A percentile compares a stretch with the other conserved stretches of the same genome.
Conservation (phyloP, 2,113 vertebrate species). For the Hydrochoerus hydrochaeris region DNA sequence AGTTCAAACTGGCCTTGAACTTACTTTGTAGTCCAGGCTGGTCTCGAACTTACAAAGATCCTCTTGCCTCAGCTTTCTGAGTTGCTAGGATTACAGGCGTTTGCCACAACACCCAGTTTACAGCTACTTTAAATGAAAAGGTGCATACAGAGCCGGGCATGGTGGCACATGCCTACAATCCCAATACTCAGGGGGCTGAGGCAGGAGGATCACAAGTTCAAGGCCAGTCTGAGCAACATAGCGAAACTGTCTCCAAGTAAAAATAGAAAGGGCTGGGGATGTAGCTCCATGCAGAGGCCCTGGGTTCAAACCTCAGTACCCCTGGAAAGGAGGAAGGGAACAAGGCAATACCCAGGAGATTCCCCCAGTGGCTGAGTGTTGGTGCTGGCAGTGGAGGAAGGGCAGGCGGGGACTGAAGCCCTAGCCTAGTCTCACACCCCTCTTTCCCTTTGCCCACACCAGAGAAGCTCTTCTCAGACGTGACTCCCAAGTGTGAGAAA, state of each 20-base stretch:
- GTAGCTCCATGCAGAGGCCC: neutral
- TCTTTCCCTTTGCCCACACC: neutral
- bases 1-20: no score
- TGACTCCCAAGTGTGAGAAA: conserved; percentile 91
- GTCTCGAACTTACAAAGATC: no score
- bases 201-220: neutral
- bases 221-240: neutral
- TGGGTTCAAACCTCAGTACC: neutral
- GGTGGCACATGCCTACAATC: neutral
- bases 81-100: no score
- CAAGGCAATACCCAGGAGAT: neutral
- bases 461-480: conserved; percentile 94
- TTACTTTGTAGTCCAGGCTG: no score
- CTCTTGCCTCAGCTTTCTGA: no score
- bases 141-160: neutral
- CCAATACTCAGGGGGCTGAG: neutral
- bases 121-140: no score
- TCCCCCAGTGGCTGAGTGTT: neutral
- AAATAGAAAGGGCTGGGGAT: neutral
- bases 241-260: neutral
- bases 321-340: neutral
- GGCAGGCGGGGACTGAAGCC: no score
- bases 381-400: neutral
- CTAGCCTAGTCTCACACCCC: neutral
- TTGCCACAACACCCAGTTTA: no score